A percentile compares a stretch with the other conserved stretches of the same genome.
Evolutionary conservation across 2,888 invertebrate species (phyloP).

Genomic region (Polydrusus pterygomalis): DNA sequence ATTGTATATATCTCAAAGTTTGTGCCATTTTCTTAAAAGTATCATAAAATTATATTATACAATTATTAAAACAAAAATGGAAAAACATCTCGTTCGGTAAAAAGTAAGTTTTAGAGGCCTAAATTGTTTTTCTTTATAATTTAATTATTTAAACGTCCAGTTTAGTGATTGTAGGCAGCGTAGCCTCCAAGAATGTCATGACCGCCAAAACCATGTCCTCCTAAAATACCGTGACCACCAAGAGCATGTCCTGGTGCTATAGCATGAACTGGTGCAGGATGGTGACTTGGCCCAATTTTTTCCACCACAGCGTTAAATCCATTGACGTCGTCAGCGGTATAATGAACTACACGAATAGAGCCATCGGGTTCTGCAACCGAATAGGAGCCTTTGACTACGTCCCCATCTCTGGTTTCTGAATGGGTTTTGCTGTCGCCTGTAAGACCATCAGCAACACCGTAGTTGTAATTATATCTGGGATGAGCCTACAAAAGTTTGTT

Average conservation of each 20-base stretch:
- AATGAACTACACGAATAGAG: slow-evolving; percentile 74
- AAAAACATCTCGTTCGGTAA: not conserved
- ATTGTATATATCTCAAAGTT: slow-evolving; percentile 9
- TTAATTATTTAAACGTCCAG: no score
- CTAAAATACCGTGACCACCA: slow-evolving; percentile 40
- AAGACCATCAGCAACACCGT: slow-evolving; percentile 68
- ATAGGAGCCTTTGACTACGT: slow-evolving; percentile 71
- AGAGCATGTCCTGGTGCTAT: slow-evolving; percentile 21
- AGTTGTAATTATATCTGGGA: slow-evolving; percentile 69
- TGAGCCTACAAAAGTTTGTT: slow-evolving; percentile 62
- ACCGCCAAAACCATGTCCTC: slow-evolving; percentile 24
- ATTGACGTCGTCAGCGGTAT: slow-evolving; percentile 75
- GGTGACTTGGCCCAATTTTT: slow-evolving; percentile 71
- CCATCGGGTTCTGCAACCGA: slow-evolving; percentile 75
- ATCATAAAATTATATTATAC: not conserved
- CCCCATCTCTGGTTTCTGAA: slow-evolving; percentile 68
- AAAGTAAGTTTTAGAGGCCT: not conserved
- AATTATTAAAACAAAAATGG: no score
- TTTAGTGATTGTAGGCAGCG: slow-evolving; percentile 1
- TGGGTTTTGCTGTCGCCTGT: slow-evolving; percentile 69
- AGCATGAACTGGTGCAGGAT: slow-evolving; percentile 60
- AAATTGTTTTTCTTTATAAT: no score
- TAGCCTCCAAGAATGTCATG: slow-evolving; percentile 41
- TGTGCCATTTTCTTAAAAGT: slow-evolving; percentile 1
- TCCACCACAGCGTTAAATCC: slow-evolving; percentile 70